Evolutionary conservation across 2,888 invertebrate genomes (phyloP), one percentile per base, ranked within the genome.

Genomic region (Thereva nobilitata): DNA sequence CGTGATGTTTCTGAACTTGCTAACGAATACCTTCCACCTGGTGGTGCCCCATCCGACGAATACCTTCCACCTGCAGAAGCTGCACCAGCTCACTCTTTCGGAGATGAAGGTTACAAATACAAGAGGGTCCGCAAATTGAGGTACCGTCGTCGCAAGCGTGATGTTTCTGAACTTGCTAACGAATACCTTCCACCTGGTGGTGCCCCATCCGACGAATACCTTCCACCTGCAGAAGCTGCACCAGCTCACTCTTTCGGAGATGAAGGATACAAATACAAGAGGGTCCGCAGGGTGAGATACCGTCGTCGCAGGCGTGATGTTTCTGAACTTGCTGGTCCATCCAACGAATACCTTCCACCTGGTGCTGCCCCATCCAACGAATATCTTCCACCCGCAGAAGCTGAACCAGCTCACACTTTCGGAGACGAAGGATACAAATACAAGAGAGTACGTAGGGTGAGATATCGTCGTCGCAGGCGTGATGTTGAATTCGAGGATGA

Each of bases 381-480:
- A 2, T 64, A 64, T 9, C 45, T 64, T 10, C 64, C 64, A 7
- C 64, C 64, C 52, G 47, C 53, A 44, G 64, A 53, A 12, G 35
- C 42, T 9, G 44, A 10, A 12, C 44, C 53, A 7, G 52, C 44
- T 37, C 59, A 59, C 49, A 7, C 34, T 6, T 49, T 59, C 5
- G 49, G 38, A 4, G 42, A 50, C 4, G 64, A 64, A n/a, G 64
- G 64, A 37, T 64, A 64, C 12, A 35, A 34, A 9, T 64, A 64
- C 64, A 64, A 64, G 38, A 42, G 3, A 9, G 53, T 52, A 44
- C 42, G 38, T n/a, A 42, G 64, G 35, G 52, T 44, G 53, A 2
- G 53, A 54, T 37, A 53, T 44, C 52, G 64, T 44, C 53, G 53
- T 37, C 64, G 64, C 38, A 47, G 59, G 7, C 34, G 53, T 53